phyloP scores from a whole-genome alignment of 2,113 vertebrate species.

The Drymodes brunneopygia region DNA sequence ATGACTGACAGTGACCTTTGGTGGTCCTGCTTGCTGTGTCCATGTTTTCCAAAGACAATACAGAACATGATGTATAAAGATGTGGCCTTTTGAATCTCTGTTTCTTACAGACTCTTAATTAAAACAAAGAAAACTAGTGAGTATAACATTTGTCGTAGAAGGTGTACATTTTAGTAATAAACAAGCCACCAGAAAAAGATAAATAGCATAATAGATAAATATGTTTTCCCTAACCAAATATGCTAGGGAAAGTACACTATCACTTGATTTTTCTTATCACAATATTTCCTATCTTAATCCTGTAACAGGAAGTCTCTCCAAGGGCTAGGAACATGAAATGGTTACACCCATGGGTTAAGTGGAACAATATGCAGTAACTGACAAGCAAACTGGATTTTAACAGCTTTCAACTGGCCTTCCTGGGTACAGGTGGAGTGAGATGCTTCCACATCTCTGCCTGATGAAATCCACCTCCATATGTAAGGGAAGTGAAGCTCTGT shows the following conservation, averaged over 20 bases:
- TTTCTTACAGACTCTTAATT: neutral
- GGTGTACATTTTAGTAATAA: neutral
- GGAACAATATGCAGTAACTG: neutral
- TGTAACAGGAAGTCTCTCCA: neutral
- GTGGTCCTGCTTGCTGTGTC: neutral
- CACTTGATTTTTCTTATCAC: neutral
- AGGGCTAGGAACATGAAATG: neutral
- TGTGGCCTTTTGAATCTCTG: neutral
- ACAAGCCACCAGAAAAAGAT: neutral
- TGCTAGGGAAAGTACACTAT: neutral
- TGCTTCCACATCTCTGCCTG: neutral
- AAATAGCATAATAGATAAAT: no score
- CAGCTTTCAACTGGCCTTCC: neutral
- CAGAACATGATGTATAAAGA: neutral
- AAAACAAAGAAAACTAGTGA: neutral
- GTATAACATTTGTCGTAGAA: neutral
- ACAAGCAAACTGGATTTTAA: neutral
- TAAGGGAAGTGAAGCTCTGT: neutral
- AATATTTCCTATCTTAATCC: neutral
- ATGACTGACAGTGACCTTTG: neutral
- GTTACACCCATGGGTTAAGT: neutral
- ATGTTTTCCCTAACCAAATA: neutral
- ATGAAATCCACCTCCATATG: neutral
- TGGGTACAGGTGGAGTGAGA: neutral
- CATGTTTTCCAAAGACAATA: neutral